A percentile compares a stretch with the other conserved stretches of the same genome.
phyloP scores from a whole-genome alignment of 2,797 vertebrate species.

The Chelidonichthys spinosus region DNA sequence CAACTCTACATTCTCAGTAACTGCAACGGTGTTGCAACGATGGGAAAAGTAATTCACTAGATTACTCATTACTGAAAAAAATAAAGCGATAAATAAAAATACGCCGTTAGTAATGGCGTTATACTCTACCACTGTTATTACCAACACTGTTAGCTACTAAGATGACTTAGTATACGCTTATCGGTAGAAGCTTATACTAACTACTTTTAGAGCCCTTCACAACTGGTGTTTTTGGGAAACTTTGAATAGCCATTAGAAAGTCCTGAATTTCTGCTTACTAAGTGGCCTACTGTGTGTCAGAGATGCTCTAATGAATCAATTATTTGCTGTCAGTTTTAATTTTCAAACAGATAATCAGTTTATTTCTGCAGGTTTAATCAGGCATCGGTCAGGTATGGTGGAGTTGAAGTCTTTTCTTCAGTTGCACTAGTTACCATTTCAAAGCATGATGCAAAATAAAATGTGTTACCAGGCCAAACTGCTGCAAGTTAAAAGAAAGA shows the following conservation, averaged over 20 bases:
- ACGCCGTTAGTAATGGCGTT: no score
- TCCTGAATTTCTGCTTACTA: not conserved
- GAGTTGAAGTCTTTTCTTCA: not conserved
- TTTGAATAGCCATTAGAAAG: no score
- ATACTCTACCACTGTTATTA: no score
- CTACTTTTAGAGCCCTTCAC: not conserved
- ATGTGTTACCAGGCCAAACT: not conserved
- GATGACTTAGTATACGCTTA: not conserved
- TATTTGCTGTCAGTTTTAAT: not conserved
- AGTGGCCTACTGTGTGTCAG: not conserved
- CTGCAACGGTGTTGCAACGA: no score
- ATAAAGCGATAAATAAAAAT: no score
- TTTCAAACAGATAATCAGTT: not conserved
- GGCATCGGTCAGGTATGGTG: not conserved
- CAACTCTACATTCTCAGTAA: no score
- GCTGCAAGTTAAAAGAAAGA: not conserved
- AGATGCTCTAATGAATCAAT: not conserved
- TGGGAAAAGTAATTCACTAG: no score
- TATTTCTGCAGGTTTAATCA: not conserved
- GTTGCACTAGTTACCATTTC: not conserved
- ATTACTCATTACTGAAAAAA: no score
- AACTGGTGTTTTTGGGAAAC: not conserved
- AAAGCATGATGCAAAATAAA: not conserved
- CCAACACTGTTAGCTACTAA: not conserved
- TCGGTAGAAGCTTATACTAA: not conserved